Evolutionary conservation across 2,113 vertebrate species (phyloP).

Genomic region (Crotophaga sulcirostris): DNA sequence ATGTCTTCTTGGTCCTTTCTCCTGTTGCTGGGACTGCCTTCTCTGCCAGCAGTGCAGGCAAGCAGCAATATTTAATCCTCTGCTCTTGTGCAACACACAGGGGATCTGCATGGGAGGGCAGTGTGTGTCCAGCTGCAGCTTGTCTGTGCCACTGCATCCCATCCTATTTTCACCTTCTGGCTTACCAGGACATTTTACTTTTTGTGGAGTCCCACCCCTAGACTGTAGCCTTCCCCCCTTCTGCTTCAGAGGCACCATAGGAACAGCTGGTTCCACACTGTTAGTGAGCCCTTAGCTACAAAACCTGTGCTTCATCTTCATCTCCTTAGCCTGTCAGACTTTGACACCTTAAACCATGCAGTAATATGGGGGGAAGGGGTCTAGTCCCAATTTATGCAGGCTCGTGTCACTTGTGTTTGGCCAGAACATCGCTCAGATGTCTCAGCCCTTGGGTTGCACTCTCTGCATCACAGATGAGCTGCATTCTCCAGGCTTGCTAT

Average conservation of each 20-base stretch:
- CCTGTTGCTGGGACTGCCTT: not conserved
- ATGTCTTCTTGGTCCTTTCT: not conserved
- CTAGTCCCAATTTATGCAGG: not conserved
- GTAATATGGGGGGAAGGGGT: not conserved
- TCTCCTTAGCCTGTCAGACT: not conserved
- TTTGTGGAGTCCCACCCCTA: not conserved
- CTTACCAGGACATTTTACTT: not conserved
- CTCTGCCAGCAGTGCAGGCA: not conserved
- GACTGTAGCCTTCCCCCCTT: not conserved
- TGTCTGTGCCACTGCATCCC: not conserved
- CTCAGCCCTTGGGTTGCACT: not conserved
- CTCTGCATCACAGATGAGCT: constrained; percentile 5
- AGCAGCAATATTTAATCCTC: not conserved
- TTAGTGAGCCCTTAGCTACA: not conserved
- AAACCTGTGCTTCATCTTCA: not conserved
- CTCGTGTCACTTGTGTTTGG: not conserved
- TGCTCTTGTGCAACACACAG: not conserved
- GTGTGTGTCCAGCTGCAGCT: not conserved
- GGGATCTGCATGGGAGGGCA: not conserved
- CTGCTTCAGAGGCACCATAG: not conserved
- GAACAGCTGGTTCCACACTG: not conserved
- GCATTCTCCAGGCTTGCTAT: constrained; percentile 19
- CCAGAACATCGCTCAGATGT: constrained; percentile 20
- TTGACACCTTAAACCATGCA: not conserved
- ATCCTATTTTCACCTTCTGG: not conserved